phyloP scores from a whole-genome alignment of 2,797 vertebrate genomes.

The Sarcophilus harrisii region DNA sequence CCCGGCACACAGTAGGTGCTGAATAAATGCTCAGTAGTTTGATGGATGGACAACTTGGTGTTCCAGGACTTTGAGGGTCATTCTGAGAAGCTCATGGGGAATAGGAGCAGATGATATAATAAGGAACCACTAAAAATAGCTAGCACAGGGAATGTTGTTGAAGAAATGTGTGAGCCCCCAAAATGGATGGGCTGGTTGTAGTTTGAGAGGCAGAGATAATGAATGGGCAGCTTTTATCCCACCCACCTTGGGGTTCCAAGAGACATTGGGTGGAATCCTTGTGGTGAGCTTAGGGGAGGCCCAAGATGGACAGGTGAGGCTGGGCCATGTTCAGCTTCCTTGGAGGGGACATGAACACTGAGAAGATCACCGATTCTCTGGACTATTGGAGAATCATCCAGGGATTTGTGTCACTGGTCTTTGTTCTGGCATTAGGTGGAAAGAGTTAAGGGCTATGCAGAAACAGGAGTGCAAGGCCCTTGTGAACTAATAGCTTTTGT shows the following conservation, averaged over 20 bases:
- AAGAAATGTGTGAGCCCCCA: neutral
- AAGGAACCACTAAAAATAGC: neutral
- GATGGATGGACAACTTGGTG: neutral
- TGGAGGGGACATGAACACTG: neutral
- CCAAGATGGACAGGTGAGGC: neutral
- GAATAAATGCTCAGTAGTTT: neutral
- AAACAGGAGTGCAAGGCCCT: neutral
- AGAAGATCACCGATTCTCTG: neutral
- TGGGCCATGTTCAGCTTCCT: neutral
- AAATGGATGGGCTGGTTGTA: neutral
- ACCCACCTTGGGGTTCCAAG: neutral
- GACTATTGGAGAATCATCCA: neutral
- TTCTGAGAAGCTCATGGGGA: neutral
- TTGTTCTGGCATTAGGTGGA: neutral
- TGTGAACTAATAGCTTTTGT: neutral
- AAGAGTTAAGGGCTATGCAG: neutral
- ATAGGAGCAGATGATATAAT: neutral
- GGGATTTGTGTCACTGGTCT: neutral
- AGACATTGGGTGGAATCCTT: neutral
- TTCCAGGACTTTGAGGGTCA: neutral
- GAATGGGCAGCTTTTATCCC: neutral
- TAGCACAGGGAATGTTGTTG: neutral
- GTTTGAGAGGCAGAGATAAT: neutral
- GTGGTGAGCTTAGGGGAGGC: neutral
- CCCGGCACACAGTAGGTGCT: neutral